Evolutionary conservation across 2,113 vertebrate species (phyloP).

Genomic region (Myotis yumanensis): DNA sequence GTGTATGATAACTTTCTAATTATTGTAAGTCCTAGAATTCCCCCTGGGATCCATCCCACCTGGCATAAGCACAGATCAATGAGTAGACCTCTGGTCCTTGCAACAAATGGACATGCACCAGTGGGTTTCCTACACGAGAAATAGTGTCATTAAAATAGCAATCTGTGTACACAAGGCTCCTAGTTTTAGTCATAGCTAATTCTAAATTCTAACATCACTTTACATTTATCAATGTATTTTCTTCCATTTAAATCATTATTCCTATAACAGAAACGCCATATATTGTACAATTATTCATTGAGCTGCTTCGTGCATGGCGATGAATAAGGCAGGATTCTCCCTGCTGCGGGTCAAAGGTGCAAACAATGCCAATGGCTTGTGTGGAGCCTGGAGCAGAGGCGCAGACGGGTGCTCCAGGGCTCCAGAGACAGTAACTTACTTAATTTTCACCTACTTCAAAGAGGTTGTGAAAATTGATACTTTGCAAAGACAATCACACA

Average conservation of each 20-base stretch:
- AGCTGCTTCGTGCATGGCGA: neutral
- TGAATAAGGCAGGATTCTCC: neutral
- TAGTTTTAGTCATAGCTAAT: neutral
- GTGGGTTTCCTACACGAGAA: neutral
- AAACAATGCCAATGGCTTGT: neutral
- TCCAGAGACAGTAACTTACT: neutral
- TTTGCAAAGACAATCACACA: neutral
- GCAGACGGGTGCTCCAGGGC: neutral
- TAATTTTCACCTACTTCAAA: slow-evolving; percentile 28
- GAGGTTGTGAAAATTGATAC: neutral
- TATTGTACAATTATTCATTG: neutral
- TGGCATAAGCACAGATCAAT: neutral
- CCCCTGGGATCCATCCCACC: neutral
- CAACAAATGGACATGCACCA: neutral
- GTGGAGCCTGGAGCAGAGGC: neutral
- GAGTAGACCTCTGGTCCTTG: neutral
- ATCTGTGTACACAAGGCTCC: neutral
- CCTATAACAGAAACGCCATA: neutral
- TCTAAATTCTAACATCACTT: neutral
- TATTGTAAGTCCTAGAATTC: neutral
- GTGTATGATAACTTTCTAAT: neutral
- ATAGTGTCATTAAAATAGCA: neutral
- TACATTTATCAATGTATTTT: neutral
- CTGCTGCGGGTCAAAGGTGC: neutral
- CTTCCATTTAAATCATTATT: neutral